Conservation (phyloP, 2,113 vertebrate genomes). For the Albula glossodonta region DNA sequence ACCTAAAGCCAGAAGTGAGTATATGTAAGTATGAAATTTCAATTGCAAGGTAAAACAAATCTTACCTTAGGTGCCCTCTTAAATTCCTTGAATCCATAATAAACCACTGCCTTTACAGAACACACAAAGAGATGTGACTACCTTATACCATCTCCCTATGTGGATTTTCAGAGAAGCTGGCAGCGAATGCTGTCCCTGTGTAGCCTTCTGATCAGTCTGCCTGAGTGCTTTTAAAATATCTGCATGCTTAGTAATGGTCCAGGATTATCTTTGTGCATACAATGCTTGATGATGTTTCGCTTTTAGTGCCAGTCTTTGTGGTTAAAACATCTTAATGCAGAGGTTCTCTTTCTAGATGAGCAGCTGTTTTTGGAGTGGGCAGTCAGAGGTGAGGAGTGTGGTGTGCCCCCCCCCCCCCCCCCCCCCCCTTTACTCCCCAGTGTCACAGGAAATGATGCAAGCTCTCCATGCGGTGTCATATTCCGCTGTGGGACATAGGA, state of each 20-base stretch:
- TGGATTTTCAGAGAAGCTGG: background rate
- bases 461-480: background rate
- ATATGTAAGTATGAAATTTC: background rate
- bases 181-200: background rate
- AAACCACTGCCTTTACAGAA: background rate
- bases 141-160: background rate
- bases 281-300: background rate
- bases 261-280: background rate
- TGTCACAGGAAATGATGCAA: background rate
- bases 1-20: too few species aligned
- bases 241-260: background rate
- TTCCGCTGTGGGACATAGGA: background rate
- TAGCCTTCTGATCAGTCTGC: background rate
- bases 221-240: background rate
- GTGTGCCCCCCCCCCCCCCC: too few species aligned
- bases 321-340: too few species aligned
- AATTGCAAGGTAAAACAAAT: background rate
- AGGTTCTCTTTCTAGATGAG: background rate
- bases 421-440: background rate
- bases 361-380: background rate
- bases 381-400: too few species aligned
- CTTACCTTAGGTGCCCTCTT: background rate
- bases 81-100: background rate
- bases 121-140: background rate
- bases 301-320: too few species aligned